Percentiles rank a stretch among this genome's conserved stretches.
These are phyloP conservation scores for Magallana nippona DNA, from an alignment of 2,888 invertebrate genomes.

Conservation along the genomic window DNA sequence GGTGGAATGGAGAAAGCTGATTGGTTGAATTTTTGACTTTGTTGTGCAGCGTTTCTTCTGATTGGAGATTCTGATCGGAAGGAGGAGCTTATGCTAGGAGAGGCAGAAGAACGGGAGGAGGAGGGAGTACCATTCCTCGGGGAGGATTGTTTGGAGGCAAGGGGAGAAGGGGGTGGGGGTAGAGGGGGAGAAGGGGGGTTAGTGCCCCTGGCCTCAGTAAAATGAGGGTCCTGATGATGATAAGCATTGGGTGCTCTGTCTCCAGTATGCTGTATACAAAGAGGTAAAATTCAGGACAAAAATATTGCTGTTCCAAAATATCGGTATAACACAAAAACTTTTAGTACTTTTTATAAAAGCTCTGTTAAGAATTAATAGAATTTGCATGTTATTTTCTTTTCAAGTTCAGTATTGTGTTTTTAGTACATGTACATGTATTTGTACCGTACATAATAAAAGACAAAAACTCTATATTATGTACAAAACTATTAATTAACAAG, in stretches of 20 bases:
- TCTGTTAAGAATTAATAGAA: neutral
- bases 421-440: neutral
- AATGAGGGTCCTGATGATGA: slow-evolving; percentile 11
- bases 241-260: slow-evolving; percentile 6
- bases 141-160: slow-evolving; percentile 46
- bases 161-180: slow-evolving; percentile 55
- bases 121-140: slow-evolving; percentile 39
- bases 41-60: neutral
- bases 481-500: neutral
- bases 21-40: slow-evolving; percentile 18
- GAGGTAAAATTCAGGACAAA: slow-evolving; percentile 25
- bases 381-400: neutral
- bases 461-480: neutral
- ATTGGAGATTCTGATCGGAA: neutral
- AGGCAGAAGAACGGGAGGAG: slow-evolving; percentile 38
- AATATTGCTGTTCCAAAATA: neutral
- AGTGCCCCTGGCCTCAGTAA: slow-evolving; percentile 38
- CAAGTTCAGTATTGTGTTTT: neutral
- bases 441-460: neutral
- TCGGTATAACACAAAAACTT: neutral
- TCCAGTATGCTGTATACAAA: slow-evolving; percentile 37
- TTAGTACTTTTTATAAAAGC: neutral
- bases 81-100: neutral
- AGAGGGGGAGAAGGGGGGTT: slow-evolving; percentile 51
- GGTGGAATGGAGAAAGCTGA: slow-evolving; percentile 14